Evolutionary conservation across 1,140 invertebrate genomes (phyloP).

Genomic region (Cepaea nemoralis): DNA sequence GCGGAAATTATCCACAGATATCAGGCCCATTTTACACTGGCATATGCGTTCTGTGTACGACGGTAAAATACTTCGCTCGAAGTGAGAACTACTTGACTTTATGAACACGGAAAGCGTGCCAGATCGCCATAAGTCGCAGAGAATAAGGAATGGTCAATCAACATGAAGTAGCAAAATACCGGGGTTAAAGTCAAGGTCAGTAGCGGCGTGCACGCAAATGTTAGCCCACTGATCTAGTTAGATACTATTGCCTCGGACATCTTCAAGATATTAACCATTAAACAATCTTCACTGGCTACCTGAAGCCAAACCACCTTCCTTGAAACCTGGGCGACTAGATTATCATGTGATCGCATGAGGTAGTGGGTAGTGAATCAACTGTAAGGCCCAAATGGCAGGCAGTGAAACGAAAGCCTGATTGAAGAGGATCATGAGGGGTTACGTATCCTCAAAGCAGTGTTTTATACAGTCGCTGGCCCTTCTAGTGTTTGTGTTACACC

Average conservation of each 20-base stretch:
- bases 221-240: background rate
- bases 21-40: background rate
- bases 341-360: background rate
- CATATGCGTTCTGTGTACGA: background rate
- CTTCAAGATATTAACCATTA: too few species aligned
- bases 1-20: background rate
- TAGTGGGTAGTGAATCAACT: background rate
- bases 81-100: too few species aligned
- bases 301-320: background rate
- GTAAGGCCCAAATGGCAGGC: background rate
- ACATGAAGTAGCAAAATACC: background rate
- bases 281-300: too few species aligned
- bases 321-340: background rate
- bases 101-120: background rate
- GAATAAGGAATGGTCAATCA: background rate
- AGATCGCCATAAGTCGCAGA: background rate
- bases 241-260: background rate
- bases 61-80: too few species aligned
- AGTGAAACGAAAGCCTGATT: background rate
- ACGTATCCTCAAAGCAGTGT: background rate
- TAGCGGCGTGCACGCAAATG: background rate
- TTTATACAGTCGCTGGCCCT: constrained; percentile 25
- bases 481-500: constrained; percentile 25
- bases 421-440: background rate
- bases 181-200: background rate